Conservation (phyloP, 2,888 invertebrate genomes). For the Epistrophe grossulariae region DNA sequence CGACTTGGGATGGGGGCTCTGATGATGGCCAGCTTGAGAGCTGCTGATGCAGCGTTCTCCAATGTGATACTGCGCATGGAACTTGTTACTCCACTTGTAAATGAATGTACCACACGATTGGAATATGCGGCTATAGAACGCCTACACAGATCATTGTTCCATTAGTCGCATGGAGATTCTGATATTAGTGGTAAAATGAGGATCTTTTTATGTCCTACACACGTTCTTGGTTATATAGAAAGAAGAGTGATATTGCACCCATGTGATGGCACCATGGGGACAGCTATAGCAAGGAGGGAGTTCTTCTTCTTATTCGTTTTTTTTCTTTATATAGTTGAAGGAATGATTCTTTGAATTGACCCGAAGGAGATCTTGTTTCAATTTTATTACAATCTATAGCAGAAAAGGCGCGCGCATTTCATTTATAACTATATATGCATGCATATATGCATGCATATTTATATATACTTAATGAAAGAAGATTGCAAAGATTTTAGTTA, state of each 20-base stretch:
- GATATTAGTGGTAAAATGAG: conserved; percentile 70
- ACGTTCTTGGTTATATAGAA: conserved; percentile 35
- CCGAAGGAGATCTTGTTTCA: conserved; percentile 59
- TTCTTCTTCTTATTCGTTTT: neutral
- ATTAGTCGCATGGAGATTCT: conserved; percentile 72
- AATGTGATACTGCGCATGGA: conserved; percentile 24
- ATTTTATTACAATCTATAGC: conserved; percentile 41
- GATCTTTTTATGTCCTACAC: conserved; percentile 74
- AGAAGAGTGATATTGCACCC: conserved; percentile 40
- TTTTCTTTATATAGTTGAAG: neutral
- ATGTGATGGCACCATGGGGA: conserved; percentile 1
- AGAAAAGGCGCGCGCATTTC: conserved; percentile 13
- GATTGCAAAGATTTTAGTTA: conserved; percentile 42
- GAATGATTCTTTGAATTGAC: conserved; percentile 56
- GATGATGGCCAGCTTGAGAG: conserved; percentile 28
- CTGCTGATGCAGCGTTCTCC: neutral
- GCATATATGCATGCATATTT: neutral
- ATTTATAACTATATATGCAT: neutral
- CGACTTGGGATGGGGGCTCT: conserved; percentile 21
- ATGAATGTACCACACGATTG: conserved; percentile 74
- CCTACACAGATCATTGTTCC: conserved; percentile 76
- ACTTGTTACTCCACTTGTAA: conserved; percentile 76
- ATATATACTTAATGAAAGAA: too few species aligned
- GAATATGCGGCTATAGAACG: conserved; percentile 70
- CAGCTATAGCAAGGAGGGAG: neutral